phyloP scores from a whole-genome alignment of 2,113 vertebrate species.

The Sander vitreus region DNA sequence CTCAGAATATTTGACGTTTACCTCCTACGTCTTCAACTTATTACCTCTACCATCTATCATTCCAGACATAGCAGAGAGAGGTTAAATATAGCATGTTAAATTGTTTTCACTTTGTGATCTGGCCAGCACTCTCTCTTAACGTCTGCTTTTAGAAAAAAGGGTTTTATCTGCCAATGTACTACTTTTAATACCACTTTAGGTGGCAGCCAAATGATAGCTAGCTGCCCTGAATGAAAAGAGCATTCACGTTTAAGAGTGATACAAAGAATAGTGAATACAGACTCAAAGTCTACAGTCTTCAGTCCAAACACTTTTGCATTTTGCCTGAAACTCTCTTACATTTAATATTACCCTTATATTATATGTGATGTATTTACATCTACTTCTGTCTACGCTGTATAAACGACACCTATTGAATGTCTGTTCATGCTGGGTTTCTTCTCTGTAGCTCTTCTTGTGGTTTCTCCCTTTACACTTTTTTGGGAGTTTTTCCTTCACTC shows the following conservation, averaged over 20 bases:
- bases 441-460: not conserved
- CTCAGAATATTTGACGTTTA: conserved; percentile 56
- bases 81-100: conserved; percentile 68
- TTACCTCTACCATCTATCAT: conserved; percentile 67
- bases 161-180: conserved; percentile 11
- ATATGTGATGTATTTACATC: not conserved
- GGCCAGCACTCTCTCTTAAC: conserved; percentile 12
- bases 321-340: not conserved
- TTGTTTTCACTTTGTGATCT: conserved; percentile 52
- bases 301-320: not conserved
- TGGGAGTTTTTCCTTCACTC: not conserved
- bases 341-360: not conserved
- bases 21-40: conserved; percentile 56
- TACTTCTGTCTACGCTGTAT: not conserved
- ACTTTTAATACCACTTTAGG: conserved; percentile 19
- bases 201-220: conserved; percentile 4
- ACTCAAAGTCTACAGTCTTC: not conserved
- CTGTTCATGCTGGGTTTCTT: not conserved
- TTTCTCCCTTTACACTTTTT: not conserved
- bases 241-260: not conserved
- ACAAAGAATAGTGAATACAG: conserved; percentile 8
- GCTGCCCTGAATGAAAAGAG: conserved; percentile 24
- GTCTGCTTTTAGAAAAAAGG: conserved; percentile 25
- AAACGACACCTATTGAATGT: not conserved
- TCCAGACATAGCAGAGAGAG: conserved; percentile 66